Conservation (phyloP, 2,113 vertebrate species). For the Neotoma lepida region DNA sequence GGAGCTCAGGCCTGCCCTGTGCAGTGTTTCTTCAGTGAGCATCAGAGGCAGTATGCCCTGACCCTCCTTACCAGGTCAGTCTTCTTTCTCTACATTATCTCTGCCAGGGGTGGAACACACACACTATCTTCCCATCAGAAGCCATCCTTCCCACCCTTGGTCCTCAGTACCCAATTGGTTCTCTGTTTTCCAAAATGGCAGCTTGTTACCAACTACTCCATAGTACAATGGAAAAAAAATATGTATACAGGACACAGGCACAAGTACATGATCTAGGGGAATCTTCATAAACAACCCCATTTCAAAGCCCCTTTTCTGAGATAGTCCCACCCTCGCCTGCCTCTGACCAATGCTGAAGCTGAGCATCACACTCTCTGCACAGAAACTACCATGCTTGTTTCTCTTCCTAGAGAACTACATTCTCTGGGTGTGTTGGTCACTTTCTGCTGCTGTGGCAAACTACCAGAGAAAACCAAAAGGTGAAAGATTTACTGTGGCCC, state of each 20-base stretch:
- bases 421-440: neutral
- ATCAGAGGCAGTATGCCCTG: no score
- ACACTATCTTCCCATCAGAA: neutral
- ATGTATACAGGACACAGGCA: neutral
- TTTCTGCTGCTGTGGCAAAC: neutral
- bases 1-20: neutral
- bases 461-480: neutral
- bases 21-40: neutral
- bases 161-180: neutral
- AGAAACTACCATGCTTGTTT: neutral
- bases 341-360: neutral
- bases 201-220: neutral
- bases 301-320: neutral
- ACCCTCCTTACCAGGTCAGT: neutral
- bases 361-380: neutral
- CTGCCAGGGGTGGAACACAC: neutral
- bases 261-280: neutral
- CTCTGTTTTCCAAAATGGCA: neutral
- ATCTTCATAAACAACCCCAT: neutral
- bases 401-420: neutral
- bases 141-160: accelerated
- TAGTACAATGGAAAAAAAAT: neutral
- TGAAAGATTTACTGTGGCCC: neutral
- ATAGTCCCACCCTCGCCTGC: neutral
- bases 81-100: neutral